phyloP scores from a whole-genome alignment of 2,113 vertebrate genomes.

The Pyxicephalus adspersus region DNA sequence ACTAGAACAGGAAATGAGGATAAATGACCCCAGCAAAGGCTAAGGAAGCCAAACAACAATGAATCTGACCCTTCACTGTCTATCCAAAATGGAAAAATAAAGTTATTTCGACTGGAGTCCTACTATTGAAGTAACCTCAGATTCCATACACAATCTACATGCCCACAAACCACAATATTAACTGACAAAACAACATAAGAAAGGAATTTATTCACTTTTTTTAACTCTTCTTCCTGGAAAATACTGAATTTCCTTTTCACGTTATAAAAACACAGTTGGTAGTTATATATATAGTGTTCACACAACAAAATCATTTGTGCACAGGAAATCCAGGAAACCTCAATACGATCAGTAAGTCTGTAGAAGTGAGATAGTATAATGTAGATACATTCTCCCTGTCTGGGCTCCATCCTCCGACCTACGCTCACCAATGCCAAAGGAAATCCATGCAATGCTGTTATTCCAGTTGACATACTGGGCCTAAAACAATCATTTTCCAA shows the following conservation, averaged over 20 bases:
- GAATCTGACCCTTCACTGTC: too few species aligned
- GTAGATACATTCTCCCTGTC: conserved; percentile 7
- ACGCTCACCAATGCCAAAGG: conserved; percentile 33
- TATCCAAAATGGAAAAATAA: too few species aligned
- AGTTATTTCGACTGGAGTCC: too few species aligned
- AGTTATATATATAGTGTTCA: conserved; percentile 22
- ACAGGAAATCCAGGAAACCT: conserved; percentile 40
- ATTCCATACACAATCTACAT: too few species aligned
- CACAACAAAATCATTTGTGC: conserved; percentile 9
- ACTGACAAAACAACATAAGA: too few species aligned
- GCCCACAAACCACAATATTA: too few species aligned
- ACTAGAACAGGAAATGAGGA: too few species aligned
- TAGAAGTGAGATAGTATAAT: background rate
- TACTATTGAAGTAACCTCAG: too few species aligned
- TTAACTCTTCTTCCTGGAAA: conserved; percentile 18
- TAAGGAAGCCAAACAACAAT: too few species aligned
- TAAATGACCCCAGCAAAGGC: too few species aligned
- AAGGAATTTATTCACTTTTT: conserved; percentile 25
- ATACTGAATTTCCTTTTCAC: background rate
- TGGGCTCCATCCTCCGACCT: conserved; percentile 7
- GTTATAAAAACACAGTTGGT: background rate
- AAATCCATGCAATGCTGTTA: conserved; percentile 21
- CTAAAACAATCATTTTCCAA: background rate
- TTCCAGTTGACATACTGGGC: background rate
- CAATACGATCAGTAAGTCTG: background rate